These are phyloP conservation scores for Tachypleus tridentatus DNA, from an alignment of 1,140 invertebrate species.

Conservation along the genomic window DNA sequence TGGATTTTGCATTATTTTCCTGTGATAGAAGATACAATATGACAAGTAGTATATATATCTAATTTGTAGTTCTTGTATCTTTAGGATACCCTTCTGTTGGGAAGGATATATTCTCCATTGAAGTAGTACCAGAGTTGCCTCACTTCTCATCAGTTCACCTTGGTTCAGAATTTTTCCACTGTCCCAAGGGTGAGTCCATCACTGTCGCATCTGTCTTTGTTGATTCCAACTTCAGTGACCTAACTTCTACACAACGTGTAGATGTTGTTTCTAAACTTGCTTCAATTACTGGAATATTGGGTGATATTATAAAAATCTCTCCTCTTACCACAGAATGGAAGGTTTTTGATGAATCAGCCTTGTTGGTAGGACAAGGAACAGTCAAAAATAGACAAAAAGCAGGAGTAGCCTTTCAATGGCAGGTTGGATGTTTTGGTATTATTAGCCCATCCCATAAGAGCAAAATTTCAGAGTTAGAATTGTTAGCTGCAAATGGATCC, in stretches of 20 bases:
- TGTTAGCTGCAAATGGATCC: constrained; percentile 47
- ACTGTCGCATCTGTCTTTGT: constrained; percentile 32
- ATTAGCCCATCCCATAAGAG: constrained; percentile 43
- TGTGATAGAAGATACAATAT: too few species aligned
- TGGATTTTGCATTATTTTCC: too few species aligned
- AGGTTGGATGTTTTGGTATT: constrained; percentile 53
- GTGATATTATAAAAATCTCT: constrained; percentile 38
- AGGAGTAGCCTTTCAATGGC: constrained; percentile 42
- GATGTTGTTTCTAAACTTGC: constrained; percentile 26
- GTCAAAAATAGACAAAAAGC: constrained; percentile 37
- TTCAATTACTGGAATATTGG: constrained; percentile 26
- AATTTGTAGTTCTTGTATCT: too few species aligned
- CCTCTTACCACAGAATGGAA: constrained; percentile 29
- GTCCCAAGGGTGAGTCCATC: constrained; percentile 28
- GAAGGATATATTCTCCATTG: constrained; percentile 38
- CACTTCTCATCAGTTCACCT: constrained; percentile 7
- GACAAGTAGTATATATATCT: too few species aligned
- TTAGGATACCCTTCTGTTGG: too few species aligned
- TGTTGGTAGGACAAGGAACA: constrained; percentile 47
- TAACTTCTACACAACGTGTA: constrained; percentile 25
- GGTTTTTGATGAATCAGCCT: constrained; percentile 36
- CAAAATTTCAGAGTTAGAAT: constrained; percentile 45
- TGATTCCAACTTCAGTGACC: constrained; percentile 29
- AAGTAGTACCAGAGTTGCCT: constrained; percentile 34
- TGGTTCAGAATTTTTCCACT: constrained; percentile 9